These are phyloP conservation scores for Disparrhopalites patrizii DNA, from an alignment of 2,888 invertebrate species.

Conservation along the genomic window DNA sequence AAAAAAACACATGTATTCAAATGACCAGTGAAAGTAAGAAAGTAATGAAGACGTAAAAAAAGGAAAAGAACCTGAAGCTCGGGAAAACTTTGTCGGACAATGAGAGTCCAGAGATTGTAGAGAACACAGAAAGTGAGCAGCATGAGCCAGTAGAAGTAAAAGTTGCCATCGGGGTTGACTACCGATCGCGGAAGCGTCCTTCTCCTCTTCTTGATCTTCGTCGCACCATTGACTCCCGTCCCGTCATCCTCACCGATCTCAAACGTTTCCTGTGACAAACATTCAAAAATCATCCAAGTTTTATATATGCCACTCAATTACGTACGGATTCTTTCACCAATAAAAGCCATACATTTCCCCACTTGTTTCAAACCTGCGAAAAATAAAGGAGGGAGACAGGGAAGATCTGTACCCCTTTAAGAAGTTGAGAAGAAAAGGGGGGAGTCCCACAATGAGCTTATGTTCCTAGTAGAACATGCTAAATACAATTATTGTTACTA, in stretches of 20 bases:
- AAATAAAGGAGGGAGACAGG: no score
- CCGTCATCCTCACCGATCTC: slow-evolving; percentile 52
- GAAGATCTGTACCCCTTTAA: no score
- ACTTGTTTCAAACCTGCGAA: no score
- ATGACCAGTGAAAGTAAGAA: no score
- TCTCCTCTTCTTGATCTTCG: slow-evolving; percentile 61
- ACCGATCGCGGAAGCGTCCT: slow-evolving; percentile 69
- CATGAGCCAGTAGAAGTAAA: slow-evolving; percentile 94
- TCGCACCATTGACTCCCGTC: slow-evolving; percentile 55
- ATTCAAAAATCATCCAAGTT: not conserved
- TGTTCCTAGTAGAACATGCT: no score
- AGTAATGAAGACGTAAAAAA: no score
- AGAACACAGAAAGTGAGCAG: slow-evolving; percentile 81
- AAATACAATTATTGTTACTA: no score
- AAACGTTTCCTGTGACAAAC: slow-evolving; percentile 55
- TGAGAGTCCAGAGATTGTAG: slow-evolving; percentile 93
- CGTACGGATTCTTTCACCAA: no score
- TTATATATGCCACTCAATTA: not conserved
- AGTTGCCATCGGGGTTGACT: slow-evolving; percentile 91
- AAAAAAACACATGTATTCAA: no score
- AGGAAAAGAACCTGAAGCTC: slow-evolving; percentile 67
- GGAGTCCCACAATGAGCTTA: no score
- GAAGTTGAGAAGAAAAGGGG: no score
- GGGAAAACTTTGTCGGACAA: slow-evolving; percentile 90
- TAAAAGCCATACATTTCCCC: no score